Conservation (phyloP, 2,888 invertebrate species). For the Elmis aenea region DNA sequence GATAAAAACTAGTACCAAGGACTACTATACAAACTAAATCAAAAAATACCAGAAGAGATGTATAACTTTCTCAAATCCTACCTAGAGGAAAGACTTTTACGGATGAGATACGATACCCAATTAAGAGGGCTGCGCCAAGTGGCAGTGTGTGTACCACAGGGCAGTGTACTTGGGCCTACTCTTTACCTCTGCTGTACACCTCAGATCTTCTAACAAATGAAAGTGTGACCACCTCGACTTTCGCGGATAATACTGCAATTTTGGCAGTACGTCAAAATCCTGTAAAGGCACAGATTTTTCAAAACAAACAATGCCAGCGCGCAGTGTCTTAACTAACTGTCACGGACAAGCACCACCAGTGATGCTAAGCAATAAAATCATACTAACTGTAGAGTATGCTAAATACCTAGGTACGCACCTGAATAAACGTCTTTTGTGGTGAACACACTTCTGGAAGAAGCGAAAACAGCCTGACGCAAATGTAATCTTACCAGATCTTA, state of each 20-base stretch:
- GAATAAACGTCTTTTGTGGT: conserved; percentile 4
- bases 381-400: conserved; percentile 6
- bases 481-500: too few relatives aligned
- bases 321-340: conserved; percentile 10
- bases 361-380: not conserved
- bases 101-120: conserved; percentile 1
- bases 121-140: not conserved
- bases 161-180: conserved; percentile 23
- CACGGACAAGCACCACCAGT: conserved; percentile 3
- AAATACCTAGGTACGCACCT: conserved; percentile 15
- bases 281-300: conserved; percentile 14
- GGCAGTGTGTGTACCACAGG: conserved; percentile 10
- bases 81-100: conserved; percentile 1
- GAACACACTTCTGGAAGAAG: conserved; percentile 4
- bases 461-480: conserved; percentile 1
- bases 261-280: conserved; percentile 11
- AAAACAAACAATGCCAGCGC: conserved; percentile 7
- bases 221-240: conserved; percentile 14
- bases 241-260: conserved; percentile 13
- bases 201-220: conserved; percentile 18
- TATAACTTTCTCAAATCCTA: conserved; percentile 1
- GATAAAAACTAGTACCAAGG: too few relatives aligned
- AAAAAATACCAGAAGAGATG: too few relatives aligned
- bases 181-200: conserved; percentile 10
- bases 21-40: too few relatives aligned